Evolutionary conservation across 2,113 vertebrate species (phyloP).

Genomic region (Solenodon paradoxus): DNA sequence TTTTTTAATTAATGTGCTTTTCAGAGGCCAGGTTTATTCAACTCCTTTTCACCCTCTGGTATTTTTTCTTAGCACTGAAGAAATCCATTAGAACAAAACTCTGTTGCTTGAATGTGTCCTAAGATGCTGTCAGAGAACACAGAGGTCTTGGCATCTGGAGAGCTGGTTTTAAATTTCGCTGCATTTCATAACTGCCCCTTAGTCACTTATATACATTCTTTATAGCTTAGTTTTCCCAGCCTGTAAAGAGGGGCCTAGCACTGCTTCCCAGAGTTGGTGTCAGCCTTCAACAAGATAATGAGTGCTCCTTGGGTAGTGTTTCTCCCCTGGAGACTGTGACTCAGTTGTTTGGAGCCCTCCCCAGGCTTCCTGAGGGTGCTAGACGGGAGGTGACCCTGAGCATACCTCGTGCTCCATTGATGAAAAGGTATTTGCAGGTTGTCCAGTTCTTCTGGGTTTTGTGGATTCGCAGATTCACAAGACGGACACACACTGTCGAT

Average conservation of each 20-base stretch:
- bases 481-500: background rate
- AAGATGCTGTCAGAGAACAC: background rate
- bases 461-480: background rate
- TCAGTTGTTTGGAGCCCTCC: background rate
- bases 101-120: background rate
- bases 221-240: background rate
- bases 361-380: background rate
- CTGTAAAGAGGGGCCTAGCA: background rate
- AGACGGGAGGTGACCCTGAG: background rate
- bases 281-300: rapidly evolving
- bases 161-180: background rate
- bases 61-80: background rate
- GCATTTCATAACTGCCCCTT: background rate
- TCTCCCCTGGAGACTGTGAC: background rate
- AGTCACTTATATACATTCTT: background rate
- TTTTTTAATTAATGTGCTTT: background rate
- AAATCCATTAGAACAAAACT: background rate
- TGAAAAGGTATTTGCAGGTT: background rate
- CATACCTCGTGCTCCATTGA: background rate
- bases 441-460: background rate
- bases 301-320: background rate
- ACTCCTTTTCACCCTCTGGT: background rate
- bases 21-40: background rate
- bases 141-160: background rate
- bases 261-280: background rate